Conservation (phyloP, 2,888 invertebrate species). For the Auanema sp. region DNA sequence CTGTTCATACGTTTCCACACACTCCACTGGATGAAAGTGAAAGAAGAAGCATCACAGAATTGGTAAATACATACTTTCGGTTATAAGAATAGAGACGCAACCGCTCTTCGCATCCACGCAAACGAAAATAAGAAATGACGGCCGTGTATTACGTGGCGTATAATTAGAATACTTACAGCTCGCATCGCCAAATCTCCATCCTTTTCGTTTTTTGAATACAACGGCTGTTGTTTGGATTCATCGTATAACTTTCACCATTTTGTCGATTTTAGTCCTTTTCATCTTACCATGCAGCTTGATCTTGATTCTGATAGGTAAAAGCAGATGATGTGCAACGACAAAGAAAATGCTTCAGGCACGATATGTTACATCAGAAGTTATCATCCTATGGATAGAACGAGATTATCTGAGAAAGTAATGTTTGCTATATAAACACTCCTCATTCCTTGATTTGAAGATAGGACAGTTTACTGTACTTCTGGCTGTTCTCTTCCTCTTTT, state of each 20-base stretch:
- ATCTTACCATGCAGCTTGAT: constrained; percentile 13
- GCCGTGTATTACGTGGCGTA: background rate
- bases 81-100: background rate
- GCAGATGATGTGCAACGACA: background rate
- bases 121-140: too few relatives aligned
- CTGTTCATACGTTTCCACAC: too few relatives aligned
- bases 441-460: constrained; percentile 23
- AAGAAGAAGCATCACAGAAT: too few relatives aligned
- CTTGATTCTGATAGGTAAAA: constrained; percentile 11
- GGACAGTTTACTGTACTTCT: constrained; percentile 29
- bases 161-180: constrained; percentile 5
- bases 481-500: constrained; percentile 30
- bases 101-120: too few relatives aligned
- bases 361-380: constrained; percentile 36
- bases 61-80: background rate
- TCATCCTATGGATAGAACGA: constrained; percentile 42
- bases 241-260: constrained; percentile 11
- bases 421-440: background rate
- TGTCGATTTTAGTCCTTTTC: constrained; percentile 10
- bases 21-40: too few relatives aligned
- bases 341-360: constrained; percentile 22
- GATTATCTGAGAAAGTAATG: constrained; percentile 31
- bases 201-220: constrained; percentile 18
- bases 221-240: constrained; percentile 16
- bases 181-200: constrained; percentile 17